A percentile compares a stretch with the other conserved stretches of the same genome.
Evolutionary conservation across 2,797 vertebrate species (phyloP).

Genomic region (Sebastes aleutianus): DNA sequence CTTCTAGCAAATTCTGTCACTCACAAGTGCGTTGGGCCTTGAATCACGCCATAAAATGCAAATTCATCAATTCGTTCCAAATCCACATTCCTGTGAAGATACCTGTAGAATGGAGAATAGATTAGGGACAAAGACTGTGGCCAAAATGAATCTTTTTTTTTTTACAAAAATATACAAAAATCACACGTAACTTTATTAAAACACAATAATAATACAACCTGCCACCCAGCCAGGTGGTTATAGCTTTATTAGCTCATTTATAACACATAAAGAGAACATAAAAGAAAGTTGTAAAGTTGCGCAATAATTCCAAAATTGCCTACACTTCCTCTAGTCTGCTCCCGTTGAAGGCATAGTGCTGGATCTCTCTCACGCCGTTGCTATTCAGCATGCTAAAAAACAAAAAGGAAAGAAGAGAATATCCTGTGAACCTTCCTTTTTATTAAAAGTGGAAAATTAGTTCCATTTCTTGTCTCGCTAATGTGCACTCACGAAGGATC

Average conservation of each 20-base stretch:
- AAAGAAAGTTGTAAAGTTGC: not conserved
- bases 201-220: not conserved
- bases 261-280: not conserved
- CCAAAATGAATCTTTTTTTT: not conserved
- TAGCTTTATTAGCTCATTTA: too few relatives aligned
- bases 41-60: constrained; percentile 85
- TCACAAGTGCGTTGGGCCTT: constrained; percentile 88
- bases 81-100: constrained; percentile 87
- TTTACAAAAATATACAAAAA: not conserved
- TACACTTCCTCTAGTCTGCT: constrained; percentile 89
- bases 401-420: not conserved
- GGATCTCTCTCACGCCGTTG: constrained; percentile 86
- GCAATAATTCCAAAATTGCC: constrained; percentile 30
- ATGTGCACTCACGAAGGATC: too few relatives aligned
- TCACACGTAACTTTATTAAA: not conserved
- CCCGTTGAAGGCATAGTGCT: constrained; percentile 87
- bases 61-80: constrained; percentile 84
- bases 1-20: constrained; percentile 55
- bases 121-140: not conserved
- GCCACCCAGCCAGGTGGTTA: not conserved
- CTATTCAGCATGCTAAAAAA: constrained; percentile 85
- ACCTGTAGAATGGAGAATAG: constrained; percentile 68
- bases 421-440: not conserved
- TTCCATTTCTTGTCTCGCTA: not conserved
- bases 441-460: not conserved